Conservation (phyloP, 2,888 invertebrate genomes). For the Matsumyia berberina region DNA sequence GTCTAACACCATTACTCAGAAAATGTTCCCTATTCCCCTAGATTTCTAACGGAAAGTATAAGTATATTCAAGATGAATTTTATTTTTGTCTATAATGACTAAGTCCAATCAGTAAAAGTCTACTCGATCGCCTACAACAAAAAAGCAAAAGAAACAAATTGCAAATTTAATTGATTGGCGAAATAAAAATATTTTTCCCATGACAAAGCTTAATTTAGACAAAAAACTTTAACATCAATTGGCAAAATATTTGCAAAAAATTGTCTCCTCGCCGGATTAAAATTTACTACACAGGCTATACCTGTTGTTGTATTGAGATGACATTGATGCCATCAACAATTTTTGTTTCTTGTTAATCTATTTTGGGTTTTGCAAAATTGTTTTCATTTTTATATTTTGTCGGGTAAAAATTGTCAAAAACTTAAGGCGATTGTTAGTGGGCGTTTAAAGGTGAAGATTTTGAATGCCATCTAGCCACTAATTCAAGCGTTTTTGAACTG, state of each 20-base stretch:
- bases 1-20: conserved; percentile 6
- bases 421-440: conserved; percentile 21
- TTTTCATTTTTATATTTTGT: conserved; percentile 27
- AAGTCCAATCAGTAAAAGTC: conserved; percentile 8
- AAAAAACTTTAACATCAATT: conserved; percentile 15
- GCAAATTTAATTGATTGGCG: conserved; percentile 45
- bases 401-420: background rate
- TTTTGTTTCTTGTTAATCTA: conserved; percentile 36
- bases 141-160: conserved; percentile 3
- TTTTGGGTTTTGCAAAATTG: conserved; percentile 32
- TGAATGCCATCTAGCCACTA: conserved; percentile 28
- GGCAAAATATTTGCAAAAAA: conserved; percentile 28
- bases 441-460: conserved; percentile 41
- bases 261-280: background rate
- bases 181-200: conserved; percentile 29
- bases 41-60: no score
- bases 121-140: background rate
- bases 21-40: background rate
- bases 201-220: conserved; percentile 3
- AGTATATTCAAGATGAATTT: conserved; percentile 24
- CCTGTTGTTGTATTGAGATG: conserved; percentile 29
- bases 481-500: conserved; percentile 17
- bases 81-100: conserved; percentile 43
- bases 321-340: conserved; percentile 22
- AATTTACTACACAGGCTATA: background rate